A percentile compares a stretch with the other conserved stretches of the same genome.
phyloP scores from a whole-genome alignment of 35 echinoderm and acorn worm species.

The Ophiothrix spiculata region DNA sequence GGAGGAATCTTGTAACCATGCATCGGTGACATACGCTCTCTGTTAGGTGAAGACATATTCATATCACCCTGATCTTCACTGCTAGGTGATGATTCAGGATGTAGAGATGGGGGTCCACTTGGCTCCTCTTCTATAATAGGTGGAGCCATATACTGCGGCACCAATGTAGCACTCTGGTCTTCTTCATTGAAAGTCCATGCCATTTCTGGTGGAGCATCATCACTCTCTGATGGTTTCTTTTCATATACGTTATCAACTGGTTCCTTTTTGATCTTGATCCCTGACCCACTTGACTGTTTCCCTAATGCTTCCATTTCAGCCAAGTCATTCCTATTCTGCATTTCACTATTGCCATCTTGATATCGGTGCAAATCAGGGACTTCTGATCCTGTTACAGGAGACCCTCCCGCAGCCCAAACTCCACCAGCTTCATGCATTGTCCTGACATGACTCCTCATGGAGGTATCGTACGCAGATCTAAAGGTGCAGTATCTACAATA shows the following conservation, averaged over 20 bases:
- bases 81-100: neutral
- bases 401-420: neutral
- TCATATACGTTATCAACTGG: neutral
- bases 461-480: neutral
- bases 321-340: neutral
- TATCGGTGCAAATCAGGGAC: neutral
- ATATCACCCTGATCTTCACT: neutral
- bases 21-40: neutral
- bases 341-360: neutral
- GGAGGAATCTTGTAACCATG: neutral
- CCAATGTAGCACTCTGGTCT: neutral
- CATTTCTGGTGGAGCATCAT: neutral
- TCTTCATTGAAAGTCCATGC: constrained; percentile 15
- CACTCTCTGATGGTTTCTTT: neutral
- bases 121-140: neutral
- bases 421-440: neutral
- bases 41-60: neutral
- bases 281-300: neutral
- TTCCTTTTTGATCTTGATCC: neutral
- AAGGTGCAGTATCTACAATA: neutral
- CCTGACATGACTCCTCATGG: constrained; percentile 1
- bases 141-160: neutral
- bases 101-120: neutral
- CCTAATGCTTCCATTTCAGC: neutral
- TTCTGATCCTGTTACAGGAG: neutral